phyloP scores from a whole-genome alignment of 2,888 invertebrate species.

The Torymus tubicola region DNA sequence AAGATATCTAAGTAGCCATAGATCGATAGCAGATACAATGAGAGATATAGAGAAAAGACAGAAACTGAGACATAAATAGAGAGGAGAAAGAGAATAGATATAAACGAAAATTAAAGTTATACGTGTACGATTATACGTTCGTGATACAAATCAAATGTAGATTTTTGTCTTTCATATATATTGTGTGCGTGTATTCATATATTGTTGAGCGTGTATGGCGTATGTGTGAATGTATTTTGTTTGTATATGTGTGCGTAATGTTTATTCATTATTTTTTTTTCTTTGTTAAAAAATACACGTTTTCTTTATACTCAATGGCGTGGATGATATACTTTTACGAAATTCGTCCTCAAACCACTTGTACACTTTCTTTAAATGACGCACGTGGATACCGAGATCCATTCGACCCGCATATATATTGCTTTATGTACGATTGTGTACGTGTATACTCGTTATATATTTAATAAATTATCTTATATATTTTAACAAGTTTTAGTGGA shows the following conservation, averaged over 20 bases:
- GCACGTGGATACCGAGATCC: slow-evolving; percentile 35
- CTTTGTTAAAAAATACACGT: slow-evolving; percentile 15
- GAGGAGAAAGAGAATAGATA: slow-evolving; percentile 29
- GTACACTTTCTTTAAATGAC: not conserved
- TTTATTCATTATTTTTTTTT: slow-evolving; percentile 48
- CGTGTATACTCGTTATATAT: slow-evolving; percentile 15
- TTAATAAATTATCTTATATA: slow-evolving; percentile 5
- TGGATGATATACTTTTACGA: slow-evolving; percentile 2
- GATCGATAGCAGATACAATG: slow-evolving; percentile 50
- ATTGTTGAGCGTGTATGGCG: slow-evolving; percentile 42
- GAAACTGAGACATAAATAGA: slow-evolving; percentile 24
- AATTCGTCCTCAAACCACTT: not conserved
- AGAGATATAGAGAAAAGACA: slow-evolving; percentile 43
- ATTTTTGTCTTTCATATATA: slow-evolving; percentile 55
- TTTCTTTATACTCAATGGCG: not conserved
- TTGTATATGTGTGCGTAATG: slow-evolving; percentile 59
- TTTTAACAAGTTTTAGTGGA: slow-evolving; percentile 15
- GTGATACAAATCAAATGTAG: slow-evolving; percentile 47
- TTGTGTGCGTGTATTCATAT: slow-evolving; percentile 53
- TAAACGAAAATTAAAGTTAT: slow-evolving; percentile 46
- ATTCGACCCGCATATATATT: slow-evolving; percentile 14
- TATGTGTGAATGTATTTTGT: slow-evolving; percentile 57
- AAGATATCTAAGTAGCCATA: slow-evolving; percentile 54
- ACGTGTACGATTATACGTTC: slow-evolving; percentile 50
- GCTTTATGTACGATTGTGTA: slow-evolving; percentile 14